Base-by-base conservation (phyloP, 2,888 invertebrate species). In the Ophraella communa region DNA sequence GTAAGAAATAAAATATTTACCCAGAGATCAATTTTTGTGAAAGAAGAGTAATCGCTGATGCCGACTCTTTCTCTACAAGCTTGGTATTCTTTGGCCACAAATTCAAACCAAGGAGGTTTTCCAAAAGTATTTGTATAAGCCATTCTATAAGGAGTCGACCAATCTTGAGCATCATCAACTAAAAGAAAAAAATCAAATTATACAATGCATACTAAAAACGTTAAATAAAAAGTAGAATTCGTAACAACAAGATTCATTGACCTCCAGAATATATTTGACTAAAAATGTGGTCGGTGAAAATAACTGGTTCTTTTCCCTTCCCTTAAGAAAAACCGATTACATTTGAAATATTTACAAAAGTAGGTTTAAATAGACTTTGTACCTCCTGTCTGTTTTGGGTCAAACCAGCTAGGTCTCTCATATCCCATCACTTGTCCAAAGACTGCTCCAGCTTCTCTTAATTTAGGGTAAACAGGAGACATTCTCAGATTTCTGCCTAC, bases 351-450 rank as follows among this genome's bases (percentile, higher is more conserved):
- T n/a, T n/a, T n/a, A n/a, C n/a, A n/a, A n/a, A n/a, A n/a, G n/a
- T n/a, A n/a, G n/a, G n/a, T n/a, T n/a, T n/a, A n/a, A n/a, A n/a
- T n/a, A n/a, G n/a, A n/a, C n/a, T n/a, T n/a, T n/a, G n/a, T 67
- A 78, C 72, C 71, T 69, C 85, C 85, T 84, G 58, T 80, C 76
- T 61, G 66, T 21, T 83, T 80, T 23, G 83, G 82, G 74, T 94
- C 91, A 79, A 97, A 98, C 89, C 94, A 98, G 33, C 93, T 89
- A 0, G 98, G 96, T 67, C 98, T 85, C 81, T 98, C 98, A 80
- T 98, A 98, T 0, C 98, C 98, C 96, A 98, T 98, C 24, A 95
- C 94, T 81, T 98, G 97, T 0, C 96, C 95, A 80, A 98, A 98
- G 4, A 96, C 92, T 0, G 96, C 98, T 0, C 97, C 97, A 8